Conservation (phyloP, 1,140 invertebrate species). For the Eupristina koningsbergeri region DNA sequence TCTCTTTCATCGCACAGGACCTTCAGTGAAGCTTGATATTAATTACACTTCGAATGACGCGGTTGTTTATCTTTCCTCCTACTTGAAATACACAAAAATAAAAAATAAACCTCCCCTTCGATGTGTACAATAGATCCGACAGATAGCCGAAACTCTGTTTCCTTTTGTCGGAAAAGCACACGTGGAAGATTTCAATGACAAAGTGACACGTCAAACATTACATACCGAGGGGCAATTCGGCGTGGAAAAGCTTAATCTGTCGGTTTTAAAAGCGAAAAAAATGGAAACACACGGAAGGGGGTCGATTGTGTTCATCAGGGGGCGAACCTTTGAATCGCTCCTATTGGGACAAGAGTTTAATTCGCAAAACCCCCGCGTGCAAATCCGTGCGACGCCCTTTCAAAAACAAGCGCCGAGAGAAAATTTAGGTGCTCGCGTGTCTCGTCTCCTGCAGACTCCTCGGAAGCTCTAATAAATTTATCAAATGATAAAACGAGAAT, state of each 20-base stretch:
- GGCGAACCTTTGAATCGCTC: background rate
- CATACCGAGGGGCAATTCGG: background rate
- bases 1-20: too few relatives aligned
- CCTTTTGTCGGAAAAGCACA: background rate
- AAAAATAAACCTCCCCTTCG: background rate
- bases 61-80: background rate
- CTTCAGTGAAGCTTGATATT: too few relatives aligned
- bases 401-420: background rate
- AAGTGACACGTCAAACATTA: background rate
- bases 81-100: background rate
- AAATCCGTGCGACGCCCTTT: background rate
- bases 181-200: too few relatives aligned
- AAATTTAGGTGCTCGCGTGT: background rate
- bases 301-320: background rate
- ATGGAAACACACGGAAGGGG: background rate
- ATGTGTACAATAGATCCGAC: background rate
- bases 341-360: background rate
- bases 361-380: background rate
- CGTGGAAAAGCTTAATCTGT: background rate
- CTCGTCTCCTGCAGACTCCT: background rate
- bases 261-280: background rate
- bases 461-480: constrained; percentile 27
- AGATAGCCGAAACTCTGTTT: background rate
- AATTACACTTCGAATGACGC: background rate
- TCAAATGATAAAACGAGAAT: constrained; percentile 16